A percentile compares a stretch with the other conserved stretches of the same genome.
phyloP scores from a whole-genome alignment of 2,113 vertebrate species.

The Thalassarche chlororhynchos region DNA sequence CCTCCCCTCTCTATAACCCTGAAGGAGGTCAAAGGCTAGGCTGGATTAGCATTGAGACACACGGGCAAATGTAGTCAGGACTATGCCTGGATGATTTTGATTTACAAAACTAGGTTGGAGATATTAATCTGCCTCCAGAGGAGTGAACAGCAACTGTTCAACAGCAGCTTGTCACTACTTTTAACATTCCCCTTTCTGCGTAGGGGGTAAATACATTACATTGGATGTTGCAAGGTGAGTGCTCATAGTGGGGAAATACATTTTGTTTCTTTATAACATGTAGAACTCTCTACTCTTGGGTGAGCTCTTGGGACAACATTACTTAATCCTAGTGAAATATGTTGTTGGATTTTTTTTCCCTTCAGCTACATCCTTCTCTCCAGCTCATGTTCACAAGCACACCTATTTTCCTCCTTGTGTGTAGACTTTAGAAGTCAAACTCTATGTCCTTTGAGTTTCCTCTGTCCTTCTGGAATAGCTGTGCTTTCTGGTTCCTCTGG shows the following conservation, averaged over 20 bases:
- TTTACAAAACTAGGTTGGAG: slow-evolving; percentile 7
- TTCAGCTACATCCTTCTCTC: neutral
- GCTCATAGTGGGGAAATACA: neutral
- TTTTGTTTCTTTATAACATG: neutral
- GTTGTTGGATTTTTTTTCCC: neutral
- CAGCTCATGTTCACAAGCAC: neutral
- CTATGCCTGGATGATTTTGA: neutral
- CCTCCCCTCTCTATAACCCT: neutral
- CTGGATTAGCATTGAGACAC: neutral
- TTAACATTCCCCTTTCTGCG: neutral
- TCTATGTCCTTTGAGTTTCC: neutral
- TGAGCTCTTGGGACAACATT: neutral
- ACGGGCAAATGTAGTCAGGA: neutral
- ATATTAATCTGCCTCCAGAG: neutral
- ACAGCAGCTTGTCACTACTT: neutral
- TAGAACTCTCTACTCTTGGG: neutral
- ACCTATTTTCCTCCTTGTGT: neutral
- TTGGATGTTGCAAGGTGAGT: neutral
- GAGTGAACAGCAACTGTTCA: neutral
- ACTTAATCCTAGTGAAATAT: neutral
- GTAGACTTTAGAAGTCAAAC: neutral
- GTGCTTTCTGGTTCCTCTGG: neutral
- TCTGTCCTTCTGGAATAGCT: neutral
- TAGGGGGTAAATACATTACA: neutral
- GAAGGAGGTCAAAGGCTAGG: neutral